Base-by-base conservation (phyloP, 2,888 invertebrate genomes). In the Cryptus armator region DNA sequence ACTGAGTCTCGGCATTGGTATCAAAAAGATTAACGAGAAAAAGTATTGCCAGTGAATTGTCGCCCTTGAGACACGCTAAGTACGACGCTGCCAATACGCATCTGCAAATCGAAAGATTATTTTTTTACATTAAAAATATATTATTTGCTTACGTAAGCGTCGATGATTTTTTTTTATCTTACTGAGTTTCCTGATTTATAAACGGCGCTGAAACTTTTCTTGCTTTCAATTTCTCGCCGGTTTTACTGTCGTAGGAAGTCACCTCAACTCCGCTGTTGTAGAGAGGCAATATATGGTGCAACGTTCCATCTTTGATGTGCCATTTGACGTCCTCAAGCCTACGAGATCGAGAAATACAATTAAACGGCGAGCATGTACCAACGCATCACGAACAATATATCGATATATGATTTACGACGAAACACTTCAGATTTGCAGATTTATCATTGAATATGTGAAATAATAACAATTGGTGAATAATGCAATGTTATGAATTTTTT, bases 41-140 rank as follows among this genome's bases (percentile, higher is more conserved):
- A 19, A 97, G 91, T 84, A 96, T 94, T 83, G 94, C 94, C 46
- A 95, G 93, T 24, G 93, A 94, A 77, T 94, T 94, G 6, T 92
- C 93, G 14, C 95, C 95, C 0, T 96, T 95, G 32, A 96, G 88
- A 89, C 97, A 97, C 6, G 95, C 95, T 92, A 96, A 96, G 92
- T 95, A 96, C 6, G 96, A 95, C 1, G 95, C 95, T 46, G 96
- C 94, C 74, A 96, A 89, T 7, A 96, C 92, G 92, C 97, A 97
- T 86, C 96, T 96, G 94, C 74, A 95, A 91, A 70, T 85, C 72
- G 82, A 51, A 10, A 37, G 32, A 32, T 56, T 7, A 9, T 5
- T 37, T 37, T 37, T 37, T 10, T 19, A 24, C 12, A 12, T 10
- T 12, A 3, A 56, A 10, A 24, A 56, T 10, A 4, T 19, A 29